Conservation (phyloP, 2,888 invertebrate species). For the Patella ulyssiponensis region DNA sequence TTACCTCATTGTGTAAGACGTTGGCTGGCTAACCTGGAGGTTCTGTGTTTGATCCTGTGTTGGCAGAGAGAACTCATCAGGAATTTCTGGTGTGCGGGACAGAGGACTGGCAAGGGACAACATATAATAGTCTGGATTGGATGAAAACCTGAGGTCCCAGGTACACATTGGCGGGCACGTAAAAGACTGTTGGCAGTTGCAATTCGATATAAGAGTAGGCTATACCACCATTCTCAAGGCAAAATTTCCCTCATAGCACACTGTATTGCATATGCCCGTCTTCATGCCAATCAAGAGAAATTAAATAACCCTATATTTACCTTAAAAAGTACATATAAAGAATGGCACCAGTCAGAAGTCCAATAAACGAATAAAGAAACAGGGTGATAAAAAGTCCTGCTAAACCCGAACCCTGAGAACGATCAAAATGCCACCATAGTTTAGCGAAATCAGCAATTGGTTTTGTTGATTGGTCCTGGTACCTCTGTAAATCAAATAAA, state of each 20-base stretch:
- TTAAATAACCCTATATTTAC: conserved; percentile 41
- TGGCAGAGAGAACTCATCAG: too few species aligned
- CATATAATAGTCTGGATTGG: too few species aligned
- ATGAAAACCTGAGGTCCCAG: too few species aligned
- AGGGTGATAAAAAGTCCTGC: conserved; percentile 66
- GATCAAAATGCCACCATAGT: conserved; percentile 67
- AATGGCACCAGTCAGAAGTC: conserved; percentile 61
- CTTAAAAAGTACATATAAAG: conserved; percentile 71
- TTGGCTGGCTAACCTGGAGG: too few species aligned
- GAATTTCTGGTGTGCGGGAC: too few species aligned
- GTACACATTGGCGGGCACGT: too few species aligned
- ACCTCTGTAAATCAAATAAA: conserved; percentile 49
- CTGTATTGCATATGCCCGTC: neutral
- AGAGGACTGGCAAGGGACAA: too few species aligned
- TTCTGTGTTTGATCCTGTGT: too few species aligned
- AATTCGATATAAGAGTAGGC: too few species aligned
- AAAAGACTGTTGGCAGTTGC: too few species aligned
- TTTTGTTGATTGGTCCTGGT: conserved; percentile 51
- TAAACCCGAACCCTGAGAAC: conserved; percentile 66
- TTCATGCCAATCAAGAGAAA: neutral
- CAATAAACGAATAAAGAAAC: conserved; percentile 64
- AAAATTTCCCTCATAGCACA: neutral
- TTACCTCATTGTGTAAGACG: too few species aligned
- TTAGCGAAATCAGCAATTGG: conserved; percentile 68
- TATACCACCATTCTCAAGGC: too few species aligned